Percentiles rank a stretch among this genome's conserved stretches.
Evolutionary conservation across 2,888 invertebrate genomes (phyloP).

Genomic region (Nezara viridula): DNA sequence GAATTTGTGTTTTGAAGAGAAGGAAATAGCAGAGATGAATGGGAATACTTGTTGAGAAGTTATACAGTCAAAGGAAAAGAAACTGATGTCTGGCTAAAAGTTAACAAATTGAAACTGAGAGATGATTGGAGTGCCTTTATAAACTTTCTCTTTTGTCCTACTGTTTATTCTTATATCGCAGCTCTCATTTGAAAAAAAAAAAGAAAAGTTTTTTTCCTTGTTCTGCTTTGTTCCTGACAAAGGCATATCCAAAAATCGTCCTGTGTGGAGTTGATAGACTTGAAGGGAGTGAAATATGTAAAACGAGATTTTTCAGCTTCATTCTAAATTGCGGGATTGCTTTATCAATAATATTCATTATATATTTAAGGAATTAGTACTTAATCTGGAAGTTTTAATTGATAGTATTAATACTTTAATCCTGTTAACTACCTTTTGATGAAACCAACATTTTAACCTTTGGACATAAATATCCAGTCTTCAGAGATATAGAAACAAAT

Average conservation of each 20-base stretch:
- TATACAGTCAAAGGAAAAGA: neutral
- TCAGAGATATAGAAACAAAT: too few species aligned
- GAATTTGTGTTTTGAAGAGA: neutral
- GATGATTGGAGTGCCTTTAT: neutral
- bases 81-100: neutral
- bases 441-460: too few species aligned
- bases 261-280: too few species aligned
- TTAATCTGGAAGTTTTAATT: too few species aligned
- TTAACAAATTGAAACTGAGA: constrained; percentile 6
- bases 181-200: neutral
- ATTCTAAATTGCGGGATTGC: too few species aligned
- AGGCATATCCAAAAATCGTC: neutral
- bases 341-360: too few species aligned
- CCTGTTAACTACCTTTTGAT: too few species aligned
- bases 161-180: neutral
- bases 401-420: too few species aligned
- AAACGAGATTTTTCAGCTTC: too few species aligned
- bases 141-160: neutral
- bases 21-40: neutral
- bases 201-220: neutral
- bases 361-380: too few species aligned
- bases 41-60: neutral
- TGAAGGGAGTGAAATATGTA: too few species aligned
- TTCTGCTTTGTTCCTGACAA: neutral
- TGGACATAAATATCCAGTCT: too few species aligned